Percentiles rank a stretch among this genome's conserved stretches.
Conservation (phyloP, 2,113 vertebrate species). For the Uropsilus gracilis region DNA sequence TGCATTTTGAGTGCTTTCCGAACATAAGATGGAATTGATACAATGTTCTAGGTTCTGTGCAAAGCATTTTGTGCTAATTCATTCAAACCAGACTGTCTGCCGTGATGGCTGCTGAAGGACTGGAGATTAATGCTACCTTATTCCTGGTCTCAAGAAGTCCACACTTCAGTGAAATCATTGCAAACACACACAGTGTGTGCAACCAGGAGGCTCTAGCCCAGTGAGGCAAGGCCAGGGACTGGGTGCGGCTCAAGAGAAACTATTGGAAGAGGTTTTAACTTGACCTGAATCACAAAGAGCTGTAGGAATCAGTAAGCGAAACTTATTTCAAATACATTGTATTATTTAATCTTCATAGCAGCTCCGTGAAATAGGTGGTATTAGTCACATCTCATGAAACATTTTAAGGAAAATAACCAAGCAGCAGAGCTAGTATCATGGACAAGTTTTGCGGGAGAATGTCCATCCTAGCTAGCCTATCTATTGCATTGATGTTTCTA, state of each 20-base stretch:
- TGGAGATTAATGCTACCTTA: neutral
- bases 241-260: neutral
- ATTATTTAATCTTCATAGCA: neutral
- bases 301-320: neutral
- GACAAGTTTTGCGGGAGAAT: neutral
- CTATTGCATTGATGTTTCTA: neutral
- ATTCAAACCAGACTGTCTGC: neutral
- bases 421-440: neutral
- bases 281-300: neutral
- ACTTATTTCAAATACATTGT: neutral
- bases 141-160: conserved; percentile 18
- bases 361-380: neutral
- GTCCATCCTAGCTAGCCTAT: neutral
- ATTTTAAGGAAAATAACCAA: neutral
- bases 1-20: conserved; percentile 42
- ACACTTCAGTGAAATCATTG: neutral
- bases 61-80: neutral
- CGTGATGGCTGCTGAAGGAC: neutral
- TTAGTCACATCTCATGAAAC: neutral
- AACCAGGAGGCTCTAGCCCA: neutral
- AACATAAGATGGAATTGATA: neutral
- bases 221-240: neutral
- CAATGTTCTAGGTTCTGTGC: neutral
- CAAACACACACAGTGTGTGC: neutral
- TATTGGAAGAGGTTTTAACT: neutral